Evolutionary conservation across 2,888 invertebrate genomes (phyloP).

Genomic region (Pseudolycoriella hygida): DNA sequence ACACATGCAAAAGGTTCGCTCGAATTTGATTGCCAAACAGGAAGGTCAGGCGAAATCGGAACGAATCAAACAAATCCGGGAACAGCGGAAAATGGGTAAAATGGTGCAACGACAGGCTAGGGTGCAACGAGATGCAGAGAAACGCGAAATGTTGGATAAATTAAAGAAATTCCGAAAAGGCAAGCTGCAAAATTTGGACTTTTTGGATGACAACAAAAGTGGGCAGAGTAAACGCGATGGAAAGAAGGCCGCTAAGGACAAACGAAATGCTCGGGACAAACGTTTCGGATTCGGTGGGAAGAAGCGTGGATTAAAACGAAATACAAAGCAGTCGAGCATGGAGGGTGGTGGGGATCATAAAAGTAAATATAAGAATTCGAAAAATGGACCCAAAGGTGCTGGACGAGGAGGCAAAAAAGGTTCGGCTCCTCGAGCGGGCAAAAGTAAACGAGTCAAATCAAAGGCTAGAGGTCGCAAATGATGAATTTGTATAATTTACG

Average conservation of each 20-base stretch:
- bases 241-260: conserved; percentile 30
- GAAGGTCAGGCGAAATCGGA: conserved; percentile 73
- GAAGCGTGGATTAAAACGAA: conserved; percentile 75
- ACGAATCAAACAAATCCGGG: conserved; percentile 73
- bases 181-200: conserved; percentile 58
- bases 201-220: conserved; percentile 45
- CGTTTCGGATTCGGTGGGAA: conserved; percentile 94
- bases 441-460: conserved; percentile 29
- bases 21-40: conserved; percentile 68
- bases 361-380: conserved; percentile 3
- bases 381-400: conserved; percentile 8
- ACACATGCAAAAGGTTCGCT: conserved; percentile 91
- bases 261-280: conserved; percentile 53
- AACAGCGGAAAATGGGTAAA: conserved; percentile 86
- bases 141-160: conserved; percentile 79
- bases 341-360: conserved; percentile 44
- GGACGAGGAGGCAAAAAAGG: conserved; percentile 5
- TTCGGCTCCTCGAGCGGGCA: conserved; percentile 16
- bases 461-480: conserved; percentile 22
- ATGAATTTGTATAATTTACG: background rate
- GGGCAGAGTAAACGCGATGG: background rate
- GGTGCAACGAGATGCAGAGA: conserved; percentile 73
- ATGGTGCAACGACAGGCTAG: conserved; percentile 70
- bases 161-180: conserved; percentile 87
- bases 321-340: conserved; percentile 63